A percentile compares a stretch with the other conserved stretches of the same genome.
phyloP scores from a whole-genome alignment of 2,797 vertebrate species.

The Malacoctenus gilli region DNA sequence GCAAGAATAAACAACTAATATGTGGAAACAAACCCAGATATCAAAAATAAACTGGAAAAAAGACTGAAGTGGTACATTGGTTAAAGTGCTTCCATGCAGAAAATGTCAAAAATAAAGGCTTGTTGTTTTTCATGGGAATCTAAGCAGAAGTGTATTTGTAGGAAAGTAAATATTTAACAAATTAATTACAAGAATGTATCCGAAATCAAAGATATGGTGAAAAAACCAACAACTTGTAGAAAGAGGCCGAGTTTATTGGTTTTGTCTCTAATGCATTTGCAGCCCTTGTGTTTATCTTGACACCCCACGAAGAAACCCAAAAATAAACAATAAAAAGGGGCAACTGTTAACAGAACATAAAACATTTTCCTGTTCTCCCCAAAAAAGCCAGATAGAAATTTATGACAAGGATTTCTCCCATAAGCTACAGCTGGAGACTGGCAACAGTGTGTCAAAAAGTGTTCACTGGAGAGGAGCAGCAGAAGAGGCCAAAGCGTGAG shows the following conservation, averaged over 20 bases:
- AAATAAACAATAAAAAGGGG: no score
- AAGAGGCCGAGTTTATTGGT: background rate
- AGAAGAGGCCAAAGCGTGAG: slow-evolving; percentile 24
- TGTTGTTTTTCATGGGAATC: background rate
- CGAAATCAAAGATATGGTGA: background rate
- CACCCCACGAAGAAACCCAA: no score
- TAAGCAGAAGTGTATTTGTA: background rate
- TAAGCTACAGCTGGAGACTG: background rate
- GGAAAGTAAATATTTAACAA: background rate
- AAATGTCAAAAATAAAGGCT: background rate
- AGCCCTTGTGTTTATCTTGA: no score
- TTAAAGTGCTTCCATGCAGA: background rate
- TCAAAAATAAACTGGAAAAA: background rate
- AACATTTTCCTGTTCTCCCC: no score
- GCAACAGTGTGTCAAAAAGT: background rate
- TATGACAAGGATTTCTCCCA: background rate
- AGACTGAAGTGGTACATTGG: background rate
- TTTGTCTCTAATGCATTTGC: no score
- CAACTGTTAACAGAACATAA: no score
- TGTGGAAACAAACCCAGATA: background rate
- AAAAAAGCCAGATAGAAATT: no score
- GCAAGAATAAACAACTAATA: no score
- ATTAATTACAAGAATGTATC: slow-evolving; percentile 4
- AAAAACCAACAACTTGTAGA: background rate
- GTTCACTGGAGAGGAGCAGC: background rate